Conservation (phyloP, 2,888 invertebrate species). For the Hypena proboscidalis region DNA sequence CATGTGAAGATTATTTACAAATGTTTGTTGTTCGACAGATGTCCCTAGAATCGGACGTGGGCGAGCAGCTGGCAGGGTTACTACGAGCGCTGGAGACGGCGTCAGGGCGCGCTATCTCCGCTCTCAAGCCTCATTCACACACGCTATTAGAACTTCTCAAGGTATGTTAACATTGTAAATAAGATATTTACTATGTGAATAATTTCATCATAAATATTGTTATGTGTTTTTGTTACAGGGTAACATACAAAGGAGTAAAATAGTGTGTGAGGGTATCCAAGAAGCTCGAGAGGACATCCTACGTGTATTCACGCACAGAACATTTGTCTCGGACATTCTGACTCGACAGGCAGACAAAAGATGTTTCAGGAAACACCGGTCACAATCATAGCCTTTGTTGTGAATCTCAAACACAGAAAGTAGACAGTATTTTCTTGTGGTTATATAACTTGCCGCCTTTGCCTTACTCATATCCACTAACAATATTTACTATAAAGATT, state of each 20-base stretch:
- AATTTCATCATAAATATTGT: neutral
- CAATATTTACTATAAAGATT: constrained; percentile 10
- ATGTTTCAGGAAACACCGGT: constrained; percentile 96
- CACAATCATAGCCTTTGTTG: constrained; percentile 79
- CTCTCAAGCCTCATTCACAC: constrained; percentile 71
- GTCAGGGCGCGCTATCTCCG: constrained; percentile 64
- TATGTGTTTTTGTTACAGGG: constrained; percentile 86
- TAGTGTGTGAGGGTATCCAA: constrained; percentile 95
- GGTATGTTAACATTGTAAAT: constrained; percentile 46
- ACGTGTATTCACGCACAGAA: constrained; percentile 96
- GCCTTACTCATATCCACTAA: constrained; percentile 23
- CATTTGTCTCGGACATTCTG: constrained; percentile 94
- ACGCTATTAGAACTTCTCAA: constrained; percentile 73
- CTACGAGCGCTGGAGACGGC: constrained; percentile 71
- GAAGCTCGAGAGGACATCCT: constrained; percentile 95
- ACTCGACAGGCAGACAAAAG: constrained; percentile 96
- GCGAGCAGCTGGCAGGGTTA: constrained; percentile 76
- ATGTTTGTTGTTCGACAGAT: constrained; percentile 62
- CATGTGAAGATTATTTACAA: too few species aligned
- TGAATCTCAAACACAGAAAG: constrained; percentile 34
- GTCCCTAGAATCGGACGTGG: constrained; percentile 82
- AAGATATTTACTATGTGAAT: too few species aligned
- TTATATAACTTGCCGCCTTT: constrained; percentile 16
- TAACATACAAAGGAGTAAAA: constrained; percentile 96
- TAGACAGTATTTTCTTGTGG: constrained; percentile 34